Evolutionary conservation across 2,797 vertebrate genomes (phyloP), one percentile per base, ranked within the genome.

Genomic region (Manis pentadactyla): DNA sequence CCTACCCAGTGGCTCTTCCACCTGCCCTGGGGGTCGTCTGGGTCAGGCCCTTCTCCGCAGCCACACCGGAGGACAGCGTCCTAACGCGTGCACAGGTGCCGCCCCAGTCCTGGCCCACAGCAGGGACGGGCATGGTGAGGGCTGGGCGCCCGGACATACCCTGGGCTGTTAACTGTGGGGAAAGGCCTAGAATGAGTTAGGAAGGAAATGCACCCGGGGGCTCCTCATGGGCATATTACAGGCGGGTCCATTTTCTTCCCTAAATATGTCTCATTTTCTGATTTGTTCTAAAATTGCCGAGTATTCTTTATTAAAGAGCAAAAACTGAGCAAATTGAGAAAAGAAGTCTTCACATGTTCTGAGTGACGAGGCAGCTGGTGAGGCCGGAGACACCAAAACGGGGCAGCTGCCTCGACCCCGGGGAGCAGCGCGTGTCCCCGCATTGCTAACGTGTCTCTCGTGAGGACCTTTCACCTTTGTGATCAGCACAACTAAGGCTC

Each of bases 401-500:
- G 0, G 25, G 15, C 27, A 5, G 39, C 27, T 4, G 15, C 61
- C 27, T 11, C 46, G 10, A n/a, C 46, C 46, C 46, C 46, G 1
- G 46, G 46, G 46, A 11, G 10, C 46, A 46, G 46, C 46, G 23
- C 23, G 14, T 1, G 13, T 39, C 17, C 9, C 51, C 3, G 5
- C 46, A 18, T 10, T 1, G 29, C 31, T 2, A 6, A 8, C 8
- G 2, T 1, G 2, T 37, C 18, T 10, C 51, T 18, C 0, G 0
- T 0, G 5, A 21, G 23, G 53, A 4, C 0, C 0, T 7, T 3
- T 71, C 3, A 7, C 0, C 34, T 83, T 31, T 2, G 11, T 12
- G 37, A 21, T 6, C 61, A 37, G 5, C 21, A 53, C 25, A 12
- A 49, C 5, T 2, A 6, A 31, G 14, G 46, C 46, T 46, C 11